phyloP scores from a whole-genome alignment of 2,888 invertebrate species.

The Lamellibrachia columna region DNA sequence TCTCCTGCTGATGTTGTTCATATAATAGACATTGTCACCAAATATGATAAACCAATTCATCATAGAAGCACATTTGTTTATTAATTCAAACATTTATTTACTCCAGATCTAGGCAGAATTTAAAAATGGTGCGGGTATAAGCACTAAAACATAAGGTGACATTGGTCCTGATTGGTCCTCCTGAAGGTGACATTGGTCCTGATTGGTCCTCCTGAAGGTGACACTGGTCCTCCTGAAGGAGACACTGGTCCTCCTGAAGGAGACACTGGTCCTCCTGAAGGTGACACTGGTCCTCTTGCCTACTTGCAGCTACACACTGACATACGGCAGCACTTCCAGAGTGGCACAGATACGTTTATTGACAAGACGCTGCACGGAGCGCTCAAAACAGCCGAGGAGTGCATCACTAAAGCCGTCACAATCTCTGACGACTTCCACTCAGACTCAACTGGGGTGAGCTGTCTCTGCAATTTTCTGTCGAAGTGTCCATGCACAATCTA shows the following conservation, averaged over 20 bases:
- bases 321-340: slow-evolving; percentile 51
- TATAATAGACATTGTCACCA: not conserved
- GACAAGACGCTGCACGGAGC: slow-evolving; percentile 56
- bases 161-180: too few species aligned
- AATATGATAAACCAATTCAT: too few species aligned
- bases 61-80: too few species aligned
- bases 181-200: not conserved
- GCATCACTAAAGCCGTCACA: slow-evolving; percentile 45
- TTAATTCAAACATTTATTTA: too few species aligned
- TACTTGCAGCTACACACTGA: slow-evolving; percentile 47
- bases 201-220: too few species aligned
- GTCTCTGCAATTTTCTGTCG: not conserved
- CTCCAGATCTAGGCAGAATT: too few species aligned
- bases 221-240: too few species aligned
- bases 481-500: too few species aligned
- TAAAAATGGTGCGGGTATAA: too few species aligned
- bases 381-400: slow-evolving; percentile 51
- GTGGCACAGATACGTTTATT: slow-evolving; percentile 53
- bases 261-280: not conserved
- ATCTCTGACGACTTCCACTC: slow-evolving; percentile 36
- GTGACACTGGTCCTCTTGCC: not conserved
- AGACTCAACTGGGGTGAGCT: not conserved
- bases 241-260: too few species aligned
- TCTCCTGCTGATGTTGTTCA: too few species aligned
- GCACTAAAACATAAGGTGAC: too few species aligned